phyloP scores from a whole-genome alignment of 1,140 invertebrate species.

The Pteromalus puparum region DNA sequence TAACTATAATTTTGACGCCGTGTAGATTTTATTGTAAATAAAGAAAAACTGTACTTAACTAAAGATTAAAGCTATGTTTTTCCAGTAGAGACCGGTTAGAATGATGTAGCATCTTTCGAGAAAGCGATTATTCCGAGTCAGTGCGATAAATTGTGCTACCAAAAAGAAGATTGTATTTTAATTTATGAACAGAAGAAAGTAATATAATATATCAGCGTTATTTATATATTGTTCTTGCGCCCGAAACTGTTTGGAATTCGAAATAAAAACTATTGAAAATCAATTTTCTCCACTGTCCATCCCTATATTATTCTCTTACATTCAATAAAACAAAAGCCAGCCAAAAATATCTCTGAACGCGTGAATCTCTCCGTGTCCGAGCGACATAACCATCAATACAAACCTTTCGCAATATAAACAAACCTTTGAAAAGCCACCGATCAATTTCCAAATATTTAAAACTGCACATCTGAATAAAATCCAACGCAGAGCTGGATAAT shows the following conservation, averaged over 20 bases:
- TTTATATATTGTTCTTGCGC: conserved; percentile 36
- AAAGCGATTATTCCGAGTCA: conserved; percentile 22
- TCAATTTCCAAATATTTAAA: no score
- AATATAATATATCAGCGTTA: conserved; percentile 45
- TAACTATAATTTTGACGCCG: background rate
- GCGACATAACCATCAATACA: no score
- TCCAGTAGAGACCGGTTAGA: conserved; percentile 10
- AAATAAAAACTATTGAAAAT: conserved; percentile 39
- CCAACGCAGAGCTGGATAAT: conserved; percentile 28
- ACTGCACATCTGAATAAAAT: no score
- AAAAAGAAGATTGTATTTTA: conserved; percentile 47
- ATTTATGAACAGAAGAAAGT: conserved; percentile 34
- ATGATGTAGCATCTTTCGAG: conserved; percentile 11
- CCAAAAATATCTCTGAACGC: no score
- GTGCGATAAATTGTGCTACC: conserved; percentile 39
- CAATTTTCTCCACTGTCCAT: background rate
- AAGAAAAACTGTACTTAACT: conserved; percentile 50
- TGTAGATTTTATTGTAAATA: conserved; percentile 54
- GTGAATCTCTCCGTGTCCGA: no score
- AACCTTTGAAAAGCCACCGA: no score
- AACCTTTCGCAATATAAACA: no score
- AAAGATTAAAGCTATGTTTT: conserved; percentile 10
- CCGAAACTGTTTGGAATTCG: conserved; percentile 8
- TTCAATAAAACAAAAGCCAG: no score
- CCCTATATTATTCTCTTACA: background rate